Base-by-base conservation (phyloP, 1,140 invertebrate species). In the Chironomus tepperi region DNA sequence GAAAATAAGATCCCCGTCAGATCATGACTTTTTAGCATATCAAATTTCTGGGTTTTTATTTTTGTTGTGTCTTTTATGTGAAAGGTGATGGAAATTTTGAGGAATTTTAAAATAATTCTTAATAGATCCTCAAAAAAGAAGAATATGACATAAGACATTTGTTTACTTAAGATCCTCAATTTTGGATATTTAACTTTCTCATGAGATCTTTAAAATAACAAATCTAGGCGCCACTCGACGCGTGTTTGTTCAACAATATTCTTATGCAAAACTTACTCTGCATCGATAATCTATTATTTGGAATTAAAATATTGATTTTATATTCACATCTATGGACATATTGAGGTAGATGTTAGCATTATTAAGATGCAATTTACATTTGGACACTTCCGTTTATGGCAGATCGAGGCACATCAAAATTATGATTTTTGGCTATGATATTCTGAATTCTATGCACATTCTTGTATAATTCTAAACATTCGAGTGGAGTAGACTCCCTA, bases 21-120 rank as follows among this genome's bases (percentile, higher is more conserved):
- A 57, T 57, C 47, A 57, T 57, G 47, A 57, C 47, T n/a, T 57
- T n/a, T n/a, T 57, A n/a, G 47, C 47, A 57, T 57, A 57, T 57
- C 47, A 15, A 15, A 57, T 57, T 57, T 12, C 47, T n/a, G n/a
- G 12, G 9, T 15, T 57, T 57, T 34, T 34, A 34, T 34, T 34
- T 34, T 34, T 34, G 24, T n/a, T 34, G 24, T 34, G 24, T 34
- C 24, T 34, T 2, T 34, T 34, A 34, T 34, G 24, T 57, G 5
- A 57, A n/a, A 57, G 47, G 47, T 57, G n/a, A 57, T n/a, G 47
- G 47, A 57, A 57, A 57, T 57, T 57, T 57, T n/a, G 15, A 57
- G 15, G 47, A 57, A 57, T 57, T n/a, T 57, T 57, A 5, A 34
- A 34, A 34, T 15, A 57, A 15, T 57, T 57, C 12, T 57, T 5